Base-by-base conservation (phyloP, 2,888 invertebrate species). In the Eristalinus sepulchralis region DNA sequence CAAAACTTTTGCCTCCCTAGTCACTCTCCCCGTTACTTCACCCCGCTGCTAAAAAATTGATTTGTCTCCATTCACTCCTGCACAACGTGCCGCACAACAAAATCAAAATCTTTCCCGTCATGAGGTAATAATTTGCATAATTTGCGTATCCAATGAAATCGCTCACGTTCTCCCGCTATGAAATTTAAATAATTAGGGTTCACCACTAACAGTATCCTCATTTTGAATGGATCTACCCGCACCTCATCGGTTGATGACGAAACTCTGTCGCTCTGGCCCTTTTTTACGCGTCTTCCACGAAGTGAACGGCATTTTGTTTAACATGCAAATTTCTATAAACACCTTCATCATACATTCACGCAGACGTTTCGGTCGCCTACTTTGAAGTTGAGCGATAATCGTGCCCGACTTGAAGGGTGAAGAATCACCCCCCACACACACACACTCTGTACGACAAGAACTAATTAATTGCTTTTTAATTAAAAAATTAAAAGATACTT, bases 391-490 rank as follows among this genome's bases (percentile, higher is more conserved):
- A 47, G 63, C 53, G 47, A 60, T 64, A 36, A 70, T 47, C 17
- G 17, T 17, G 17, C 6, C 4, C 6, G n/a, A 8, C 6, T 47
- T 8, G 47, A 47, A 8, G 47, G 20, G 33, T 62, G 0, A 34
- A 27, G 17, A 68, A 24, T 57, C 22, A 1, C 60, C 24, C 13
- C n/a, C 22, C 33, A 22, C 57, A 59, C 27, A 71, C 39, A 36
- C 10, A 34, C 17, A 27, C 57, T 79, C 60, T 63, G 27, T 27
- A 5, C 68, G 6, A 6, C 17, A 8, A 47, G 17, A 47, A 17
- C 47, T 85, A 85, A 85, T 82, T 85, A 85, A 85, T 85, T 85
- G 82, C 70, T 85, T 70, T 63, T 73, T 64, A 77, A 82, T 78
- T 82, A 78, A 85, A n/a, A n/a, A n/a, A n/a, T n/a, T n/a, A n/a